Evolutionary conservation across 1,140 invertebrate species (phyloP).

Genomic region (Oncopeltus fasciatus): DNA sequence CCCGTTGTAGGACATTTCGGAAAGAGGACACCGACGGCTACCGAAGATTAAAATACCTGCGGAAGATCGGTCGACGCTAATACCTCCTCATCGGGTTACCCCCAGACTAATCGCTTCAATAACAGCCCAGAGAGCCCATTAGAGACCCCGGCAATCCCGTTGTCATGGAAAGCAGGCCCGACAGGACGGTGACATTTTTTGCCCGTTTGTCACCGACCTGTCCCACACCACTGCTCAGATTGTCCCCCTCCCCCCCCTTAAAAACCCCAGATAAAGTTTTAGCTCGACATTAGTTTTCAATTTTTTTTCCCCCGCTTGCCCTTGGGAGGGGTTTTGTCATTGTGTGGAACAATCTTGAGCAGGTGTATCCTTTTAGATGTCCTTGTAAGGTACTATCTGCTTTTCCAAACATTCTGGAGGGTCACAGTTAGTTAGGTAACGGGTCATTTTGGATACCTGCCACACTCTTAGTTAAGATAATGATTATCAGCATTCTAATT

Average conservation of each 20-base stretch:
- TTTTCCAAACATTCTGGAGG: too few relatives aligned
- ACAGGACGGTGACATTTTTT: too few relatives aligned
- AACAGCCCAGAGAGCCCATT: neutral
- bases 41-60: conserved; percentile 4
- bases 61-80: neutral
- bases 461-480: too few relatives aligned
- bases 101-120: neutral
- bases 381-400: too few relatives aligned
- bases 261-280: neutral
- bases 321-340: neutral
- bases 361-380: neutral
- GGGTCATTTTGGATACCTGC: too few relatives aligned
- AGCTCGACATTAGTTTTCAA: neutral
- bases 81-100: conserved; percentile 5
- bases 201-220: neutral
- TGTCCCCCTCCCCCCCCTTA: too few relatives aligned
- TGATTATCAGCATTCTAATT: too few relatives aligned
- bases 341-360: neutral
- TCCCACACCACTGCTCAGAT: too few relatives aligned
- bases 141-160: neutral
- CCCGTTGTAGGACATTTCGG: neutral
- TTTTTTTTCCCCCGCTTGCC: neutral
- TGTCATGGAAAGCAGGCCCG: conserved; percentile 2
- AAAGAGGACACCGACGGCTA: neutral
- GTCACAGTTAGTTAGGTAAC: too few relatives aligned